Percentiles rank a stretch among this genome's conserved stretches.
phyloP scores from a whole-genome alignment of 1,140 invertebrate genomes.

The Pristionchus pacificus region DNA sequence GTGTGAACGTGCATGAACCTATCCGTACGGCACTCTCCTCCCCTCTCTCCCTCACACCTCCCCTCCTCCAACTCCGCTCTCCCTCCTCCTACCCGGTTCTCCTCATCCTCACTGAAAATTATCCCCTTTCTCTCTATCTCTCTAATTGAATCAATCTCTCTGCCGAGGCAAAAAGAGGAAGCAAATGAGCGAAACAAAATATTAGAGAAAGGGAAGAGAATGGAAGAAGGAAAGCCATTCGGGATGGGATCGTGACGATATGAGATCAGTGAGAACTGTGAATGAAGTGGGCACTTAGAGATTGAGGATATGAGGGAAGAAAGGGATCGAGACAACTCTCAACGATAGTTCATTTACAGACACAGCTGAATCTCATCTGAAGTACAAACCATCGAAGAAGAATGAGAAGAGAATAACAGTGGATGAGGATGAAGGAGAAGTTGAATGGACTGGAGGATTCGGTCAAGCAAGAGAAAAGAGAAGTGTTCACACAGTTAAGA shows the following conservation, averaged over 20 bases:
- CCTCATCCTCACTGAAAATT: too few relatives aligned
- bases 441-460: slow-evolving; percentile 33
- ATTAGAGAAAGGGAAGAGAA: slow-evolving; percentile 8
- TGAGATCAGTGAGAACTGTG: not conserved
- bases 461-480: slow-evolving; percentile 22
- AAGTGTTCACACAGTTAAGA: slow-evolving; percentile 15
- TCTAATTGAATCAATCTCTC: too few relatives aligned
- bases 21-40: too few relatives aligned
- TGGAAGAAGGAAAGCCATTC: slow-evolving; percentile 3
- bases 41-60: too few relatives aligned
- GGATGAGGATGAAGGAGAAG: slow-evolving; percentile 21
- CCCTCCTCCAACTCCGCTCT: too few relatives aligned
- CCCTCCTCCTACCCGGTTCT: too few relatives aligned
- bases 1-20: too few relatives aligned
- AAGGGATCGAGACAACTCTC: not conserved
- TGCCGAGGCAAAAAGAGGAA: too few relatives aligned
- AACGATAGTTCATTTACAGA: too few relatives aligned
- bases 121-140: too few relatives aligned
- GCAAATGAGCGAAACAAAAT: too few relatives aligned
- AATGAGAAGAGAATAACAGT: not conserved
- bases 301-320: not conserved
- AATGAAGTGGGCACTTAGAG: not conserved
- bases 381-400: slow-evolving; percentile 8
- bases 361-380: slow-evolving; percentile 3
- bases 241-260: not conserved